Base-by-base conservation (phyloP, 1,140 invertebrate species). In the Leptonema lineaticorne region DNA sequence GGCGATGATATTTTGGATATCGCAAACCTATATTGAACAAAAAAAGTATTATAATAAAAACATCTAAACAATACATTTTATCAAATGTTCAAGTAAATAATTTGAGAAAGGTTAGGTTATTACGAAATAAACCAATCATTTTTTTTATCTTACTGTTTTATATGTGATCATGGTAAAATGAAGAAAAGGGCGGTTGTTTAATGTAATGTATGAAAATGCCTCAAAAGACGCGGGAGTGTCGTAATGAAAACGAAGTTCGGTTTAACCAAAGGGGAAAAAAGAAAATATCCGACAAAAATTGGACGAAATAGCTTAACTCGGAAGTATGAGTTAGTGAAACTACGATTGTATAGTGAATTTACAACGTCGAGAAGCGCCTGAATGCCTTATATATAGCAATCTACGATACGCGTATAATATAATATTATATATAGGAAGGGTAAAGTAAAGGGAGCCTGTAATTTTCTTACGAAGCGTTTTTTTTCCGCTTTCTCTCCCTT, bases 381-480 rank as follows among this genome's bases (percentile, higher is more conserved):
- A 45, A 62, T 62, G 33, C 59, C 59, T 62, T 62, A 62, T 62
- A 45, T 62, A 62, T 62, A 37, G 30, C 26, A 22, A 41, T n/a
- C n/a, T n/a, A n/a, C n/a, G n/a, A n/a, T n/a, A n/a, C n/a, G n/a
- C n/a, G n/a, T n/a, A n/a, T n/a, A n/a, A n/a, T n/a, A n/a, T n/a
- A n/a, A n/a, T n/a, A n/a, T n/a, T n/a, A n/a, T n/a, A n/a, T n/a
- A n/a, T n/a, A n/a, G n/a, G n/a, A n/a, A n/a, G n/a, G n/a, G n/a
- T n/a, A n/a, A n/a, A n/a, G n/a, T n/a, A n/a, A 24, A 45, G 37
- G 59, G 59, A 62, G 59, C 14, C 59, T 37, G 59, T 62, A 62
- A 62, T 62, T 62, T 62, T 62, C 16, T 62, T 62, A 62, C 59
- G 30, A 41, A 37, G 59, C 59, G 14, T 62, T 62, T 62, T n/a